Conservation (phyloP, 2,113 vertebrate genomes). For the Ptychochromis oligacanthus region DNA sequence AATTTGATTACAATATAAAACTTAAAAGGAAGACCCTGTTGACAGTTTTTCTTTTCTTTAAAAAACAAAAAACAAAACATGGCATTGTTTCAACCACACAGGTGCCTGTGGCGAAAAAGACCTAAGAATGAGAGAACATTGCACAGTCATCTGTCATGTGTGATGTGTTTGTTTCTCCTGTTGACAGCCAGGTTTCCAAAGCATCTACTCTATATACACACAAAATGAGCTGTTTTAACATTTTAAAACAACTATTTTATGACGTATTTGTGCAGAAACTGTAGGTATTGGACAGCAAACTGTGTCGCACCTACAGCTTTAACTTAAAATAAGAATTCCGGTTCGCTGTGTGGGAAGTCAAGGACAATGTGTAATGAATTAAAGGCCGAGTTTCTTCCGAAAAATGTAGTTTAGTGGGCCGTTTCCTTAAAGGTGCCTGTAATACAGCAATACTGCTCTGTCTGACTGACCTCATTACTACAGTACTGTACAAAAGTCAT, state of each 20-base stretch:
- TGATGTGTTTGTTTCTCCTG: no score
- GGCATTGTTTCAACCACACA: not conserved
- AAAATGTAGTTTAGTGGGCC: not conserved
- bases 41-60: no score
- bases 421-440: no score
- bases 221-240: not conserved
- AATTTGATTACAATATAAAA: not conserved
- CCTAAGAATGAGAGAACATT: no score
- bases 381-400: not conserved
- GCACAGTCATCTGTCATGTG: no score
- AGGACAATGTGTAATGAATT: not conserved
- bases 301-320: not conserved
- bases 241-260: not conserved
- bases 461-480: constrained; percentile 29
- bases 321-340: not conserved
- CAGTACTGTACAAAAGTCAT: no score
- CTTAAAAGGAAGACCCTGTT: not conserved
- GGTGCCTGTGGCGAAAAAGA: not conserved
- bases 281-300: not conserved
- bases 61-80: accelerated
- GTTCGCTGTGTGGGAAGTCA: not conserved
- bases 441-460: not conserved
- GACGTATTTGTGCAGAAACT: not conserved
- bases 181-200: no score
- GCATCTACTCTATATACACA: no score